Evolutionary conservation across 2,113 vertebrate genomes (phyloP), one percentile per base, ranked within the genome.

Genomic region (Eidolon helvum): DNA sequence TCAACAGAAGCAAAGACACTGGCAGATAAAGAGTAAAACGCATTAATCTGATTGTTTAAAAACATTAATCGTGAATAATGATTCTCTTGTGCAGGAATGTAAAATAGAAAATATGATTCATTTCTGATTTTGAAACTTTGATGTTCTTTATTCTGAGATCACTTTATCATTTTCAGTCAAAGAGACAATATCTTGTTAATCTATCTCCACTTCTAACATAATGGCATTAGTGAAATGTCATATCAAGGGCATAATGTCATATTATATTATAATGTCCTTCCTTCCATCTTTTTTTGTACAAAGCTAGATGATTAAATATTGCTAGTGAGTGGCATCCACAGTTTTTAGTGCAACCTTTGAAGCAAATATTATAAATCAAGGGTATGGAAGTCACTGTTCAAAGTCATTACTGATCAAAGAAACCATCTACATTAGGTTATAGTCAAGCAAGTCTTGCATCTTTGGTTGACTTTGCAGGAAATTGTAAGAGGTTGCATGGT

Each of bases 51-150:
- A 45, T 74, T 83, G 33, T 26, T 63, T 45, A 45, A 72, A 93
- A 93, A 83, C 75, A 38, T 77, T 75, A 86, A 91, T 72, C 45
- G 4, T 48, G 30, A 66, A 38, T 83, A 87, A 87, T 24, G 55
- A 86, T 78, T 69, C 65, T 79, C n/a, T 59, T 66, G 61, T 18
- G 7, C 45, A 59, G 65, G 18, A 55, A 72, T 22, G 12, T 28
- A n/a, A 87, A 84, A 61, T 30, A 90, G 68, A 80, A 83, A 90
- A 28, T 63, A 78, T 4, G 35, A 71, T 94, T 83, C 24, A 35
- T 69, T 86, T 72, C 68, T 90, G 55, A 38, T 53, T 82, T 75
- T 92, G 79, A 87, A 90, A 94, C 35, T 71, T 89, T 8, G 43
- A 21, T 65, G 7, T 40, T 94, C 22, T 95, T 94, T 91, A 69